Conservation (phyloP, 2,113 vertebrate genomes). For the Tyto alba region DNA sequence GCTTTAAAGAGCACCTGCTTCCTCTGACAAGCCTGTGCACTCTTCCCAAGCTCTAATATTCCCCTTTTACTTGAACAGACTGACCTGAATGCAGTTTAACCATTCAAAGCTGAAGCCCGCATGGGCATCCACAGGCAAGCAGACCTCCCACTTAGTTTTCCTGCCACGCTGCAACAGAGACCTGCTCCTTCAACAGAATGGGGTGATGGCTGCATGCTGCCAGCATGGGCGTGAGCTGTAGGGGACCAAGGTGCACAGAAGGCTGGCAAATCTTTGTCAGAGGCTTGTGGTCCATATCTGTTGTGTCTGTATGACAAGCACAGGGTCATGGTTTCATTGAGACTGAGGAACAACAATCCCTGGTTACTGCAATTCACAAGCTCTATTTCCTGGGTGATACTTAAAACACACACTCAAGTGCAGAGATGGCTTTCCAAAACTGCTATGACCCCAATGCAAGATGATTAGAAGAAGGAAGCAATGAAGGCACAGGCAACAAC, state of each 20-base stretch:
- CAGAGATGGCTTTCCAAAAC: not conserved
- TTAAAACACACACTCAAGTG: not conserved
- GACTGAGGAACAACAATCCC: not conserved
- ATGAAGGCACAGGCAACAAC: not conserved
- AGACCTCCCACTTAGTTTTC: not conserved
- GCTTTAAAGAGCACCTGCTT: not conserved
- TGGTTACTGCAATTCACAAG: not conserved
- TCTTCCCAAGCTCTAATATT: not conserved
- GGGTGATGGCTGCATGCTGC: not conserved
- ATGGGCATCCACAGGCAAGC: not conserved
- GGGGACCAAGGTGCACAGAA: not conserved
- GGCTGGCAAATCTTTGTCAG: not conserved
- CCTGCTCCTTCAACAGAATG: not conserved
- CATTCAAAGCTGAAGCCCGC: not conserved
- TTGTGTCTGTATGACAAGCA: not conserved
- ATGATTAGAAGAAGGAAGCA: not conserved
- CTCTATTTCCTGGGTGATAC: not conserved
- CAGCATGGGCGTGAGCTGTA: not conserved
- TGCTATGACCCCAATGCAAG: not conserved
- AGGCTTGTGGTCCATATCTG: not conserved
- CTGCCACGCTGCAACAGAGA: not conserved
- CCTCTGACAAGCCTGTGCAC: not conserved
- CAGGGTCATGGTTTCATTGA: accelerated
- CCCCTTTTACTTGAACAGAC: not conserved
- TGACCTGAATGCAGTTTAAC: not conserved